phyloP scores from a whole-genome alignment of 2,888 invertebrate species.

The Brachypalpus laphriformis region DNA sequence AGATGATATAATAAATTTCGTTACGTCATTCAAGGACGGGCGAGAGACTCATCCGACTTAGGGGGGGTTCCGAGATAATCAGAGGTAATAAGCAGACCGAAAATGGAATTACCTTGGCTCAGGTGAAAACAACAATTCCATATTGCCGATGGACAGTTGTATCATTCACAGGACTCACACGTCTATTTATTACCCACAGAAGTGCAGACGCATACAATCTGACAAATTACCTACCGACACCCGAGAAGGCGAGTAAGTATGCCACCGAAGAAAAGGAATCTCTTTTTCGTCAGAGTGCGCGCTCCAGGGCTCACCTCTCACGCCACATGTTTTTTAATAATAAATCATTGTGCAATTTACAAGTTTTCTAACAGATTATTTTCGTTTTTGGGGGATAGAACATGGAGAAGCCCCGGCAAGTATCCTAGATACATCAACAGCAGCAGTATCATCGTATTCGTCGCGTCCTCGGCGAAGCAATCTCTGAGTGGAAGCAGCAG shows the following conservation, averaged over 20 bases:
- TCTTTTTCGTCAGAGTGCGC: neutral
- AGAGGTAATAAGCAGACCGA: slow-evolving; percentile 47
- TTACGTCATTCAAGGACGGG: slow-evolving; percentile 57
- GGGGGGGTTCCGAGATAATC: slow-evolving; percentile 44
- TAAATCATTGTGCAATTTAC: slow-evolving; percentile 74
- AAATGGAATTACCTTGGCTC: slow-evolving; percentile 44
- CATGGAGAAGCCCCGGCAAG: neutral
- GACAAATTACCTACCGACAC: slow-evolving; percentile 56
- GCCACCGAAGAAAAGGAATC: neutral
- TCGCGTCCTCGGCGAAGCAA: slow-evolving; percentile 11
- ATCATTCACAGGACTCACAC: slow-evolving; percentile 23
- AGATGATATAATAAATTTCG: slow-evolving; percentile 71
- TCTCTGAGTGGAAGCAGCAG: slow-evolving; percentile 44
- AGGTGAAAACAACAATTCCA: neutral
- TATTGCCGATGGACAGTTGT: slow-evolving; percentile 25
- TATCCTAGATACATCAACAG: slow-evolving; percentile 10
- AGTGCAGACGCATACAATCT: slow-evolving; percentile 61
- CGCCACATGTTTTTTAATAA: slow-evolving; percentile 64
- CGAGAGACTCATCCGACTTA: neutral
- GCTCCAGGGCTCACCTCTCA: slow-evolving; percentile 9
- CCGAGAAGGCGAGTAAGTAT: neutral
- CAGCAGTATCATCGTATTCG: slow-evolving; percentile 6
- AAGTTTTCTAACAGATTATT: slow-evolving; percentile 70
- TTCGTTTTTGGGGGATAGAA: slow-evolving; percentile 46
- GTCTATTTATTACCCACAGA: slow-evolving; percentile 2